Percentiles rank a stretch among this genome's conserved stretches.
These are phyloP conservation scores for Lepus timidus DNA, from an alignment of 2,113 vertebrate genomes.

Conservation along the genomic window DNA sequence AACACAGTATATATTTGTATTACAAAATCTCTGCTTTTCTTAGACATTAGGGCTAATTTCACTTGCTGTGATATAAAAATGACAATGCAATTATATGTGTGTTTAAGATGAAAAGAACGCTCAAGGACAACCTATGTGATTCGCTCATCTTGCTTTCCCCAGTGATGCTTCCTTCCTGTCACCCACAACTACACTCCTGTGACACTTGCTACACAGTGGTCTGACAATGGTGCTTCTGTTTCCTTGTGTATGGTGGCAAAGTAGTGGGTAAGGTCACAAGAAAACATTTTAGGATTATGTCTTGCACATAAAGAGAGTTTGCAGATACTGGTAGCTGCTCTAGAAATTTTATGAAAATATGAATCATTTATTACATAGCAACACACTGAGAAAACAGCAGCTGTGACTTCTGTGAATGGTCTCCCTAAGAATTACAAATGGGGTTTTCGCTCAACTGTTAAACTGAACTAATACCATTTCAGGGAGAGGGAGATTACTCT, in stretches of 20 bases:
- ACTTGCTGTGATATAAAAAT: background rate
- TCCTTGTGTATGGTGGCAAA: background rate
- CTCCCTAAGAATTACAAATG: constrained; percentile 74
- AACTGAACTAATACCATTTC: constrained; percentile 64
- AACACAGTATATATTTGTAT: background rate
- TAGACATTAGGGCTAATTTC: background rate
- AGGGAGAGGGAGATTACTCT: constrained; percentile 74
- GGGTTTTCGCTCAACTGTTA: constrained; percentile 52
- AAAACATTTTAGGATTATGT: background rate
- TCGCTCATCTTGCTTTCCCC: background rate
- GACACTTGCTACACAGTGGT: background rate
- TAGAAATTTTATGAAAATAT: constrained; percentile 31
- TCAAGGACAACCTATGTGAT: background rate
- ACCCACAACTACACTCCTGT: background rate
- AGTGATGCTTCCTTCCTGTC: background rate
- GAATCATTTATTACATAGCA: constrained; percentile 68
- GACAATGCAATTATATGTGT: background rate
- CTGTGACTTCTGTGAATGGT: constrained; percentile 21
- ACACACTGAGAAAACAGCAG: constrained; percentile 38
- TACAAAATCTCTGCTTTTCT: background rate
- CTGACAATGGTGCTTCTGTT: background rate
- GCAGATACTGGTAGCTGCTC: background rate
- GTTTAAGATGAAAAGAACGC: background rate
- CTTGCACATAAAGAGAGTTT: background rate
- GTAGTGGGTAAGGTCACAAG: background rate